Percentiles rank a stretch among this genome's conserved stretches.
Evolutionary conservation across 2,797 vertebrate species (phyloP).

Genomic region (Graptemys geographica): DNA sequence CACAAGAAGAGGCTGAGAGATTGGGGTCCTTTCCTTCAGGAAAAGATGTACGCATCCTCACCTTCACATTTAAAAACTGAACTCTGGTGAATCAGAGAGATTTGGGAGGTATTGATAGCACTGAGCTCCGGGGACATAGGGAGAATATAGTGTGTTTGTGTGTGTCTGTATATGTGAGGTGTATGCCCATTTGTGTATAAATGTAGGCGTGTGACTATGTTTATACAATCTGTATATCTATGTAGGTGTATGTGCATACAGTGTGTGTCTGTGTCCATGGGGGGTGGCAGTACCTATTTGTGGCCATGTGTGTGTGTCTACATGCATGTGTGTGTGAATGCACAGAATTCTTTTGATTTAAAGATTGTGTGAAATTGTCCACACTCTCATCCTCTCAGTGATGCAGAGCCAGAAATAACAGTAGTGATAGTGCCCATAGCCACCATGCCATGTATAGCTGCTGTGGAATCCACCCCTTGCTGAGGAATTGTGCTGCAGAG

Average conservation of each 20-base stretch:
- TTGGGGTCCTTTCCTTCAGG: background rate
- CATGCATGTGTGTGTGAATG: background rate
- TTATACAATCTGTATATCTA: background rate
- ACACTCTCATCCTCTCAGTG: background rate
- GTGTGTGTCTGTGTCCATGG: background rate
- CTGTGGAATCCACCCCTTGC: background rate
- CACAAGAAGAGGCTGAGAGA: background rate
- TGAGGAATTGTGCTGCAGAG: background rate
- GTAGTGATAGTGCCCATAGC: no score
- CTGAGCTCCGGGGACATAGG: background rate
- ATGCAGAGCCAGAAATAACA: background rate
- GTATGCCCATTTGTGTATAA: background rate
- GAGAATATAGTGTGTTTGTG: background rate
- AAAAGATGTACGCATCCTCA: background rate
- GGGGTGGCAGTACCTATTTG: background rate
- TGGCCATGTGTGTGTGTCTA: background rate
- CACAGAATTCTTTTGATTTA: background rate
- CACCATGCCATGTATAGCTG: background rate
- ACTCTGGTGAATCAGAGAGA: background rate
- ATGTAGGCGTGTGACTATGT: background rate
- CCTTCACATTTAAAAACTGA: background rate
- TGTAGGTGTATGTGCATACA: background rate
- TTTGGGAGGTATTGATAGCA: background rate
- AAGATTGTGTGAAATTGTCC: background rate
- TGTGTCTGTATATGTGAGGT: background rate